Percentiles rank a stretch among this genome's conserved stretches.
Conservation (phyloP, 2,113 vertebrate genomes). For the Scolopax mira region DNA sequence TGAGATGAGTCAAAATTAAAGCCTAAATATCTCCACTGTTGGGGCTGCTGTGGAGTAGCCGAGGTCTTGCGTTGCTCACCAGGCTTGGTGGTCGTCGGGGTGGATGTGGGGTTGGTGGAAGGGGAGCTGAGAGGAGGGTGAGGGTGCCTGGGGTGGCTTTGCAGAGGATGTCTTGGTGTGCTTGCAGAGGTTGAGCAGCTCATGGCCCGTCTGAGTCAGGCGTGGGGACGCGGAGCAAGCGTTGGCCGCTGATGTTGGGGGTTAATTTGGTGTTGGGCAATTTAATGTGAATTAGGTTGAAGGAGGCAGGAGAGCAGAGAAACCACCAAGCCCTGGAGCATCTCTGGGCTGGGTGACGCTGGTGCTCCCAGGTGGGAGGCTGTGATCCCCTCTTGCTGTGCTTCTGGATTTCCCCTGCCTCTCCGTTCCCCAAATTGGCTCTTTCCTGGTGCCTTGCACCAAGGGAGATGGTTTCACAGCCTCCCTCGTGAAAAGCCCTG, state of each 20-base stretch:
- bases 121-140: not conserved
- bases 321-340: not conserved
- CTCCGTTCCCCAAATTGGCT: accelerated
- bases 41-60: not conserved
- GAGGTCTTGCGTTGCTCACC: not conserved
- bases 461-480: not conserved
- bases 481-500: not conserved
- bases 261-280: not conserved
- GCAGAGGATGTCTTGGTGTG: not conserved
- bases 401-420: not conserved
- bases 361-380: accelerated
- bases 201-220: not conserved
- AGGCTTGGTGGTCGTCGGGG: accelerated
- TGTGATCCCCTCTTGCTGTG: not conserved
- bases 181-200: not conserved
- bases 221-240: accelerated
- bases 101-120: not conserved
- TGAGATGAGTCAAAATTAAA: not conserved
- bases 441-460: not conserved
- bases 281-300: not conserved
- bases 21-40: not conserved
- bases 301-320: not conserved
- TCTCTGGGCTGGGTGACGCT: not conserved
- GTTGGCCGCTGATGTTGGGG: not conserved
- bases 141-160: no score